Evolutionary conservation across 2,113 vertebrate genomes (phyloP).

Genomic region (Psittacula cyanocephala): DNA sequence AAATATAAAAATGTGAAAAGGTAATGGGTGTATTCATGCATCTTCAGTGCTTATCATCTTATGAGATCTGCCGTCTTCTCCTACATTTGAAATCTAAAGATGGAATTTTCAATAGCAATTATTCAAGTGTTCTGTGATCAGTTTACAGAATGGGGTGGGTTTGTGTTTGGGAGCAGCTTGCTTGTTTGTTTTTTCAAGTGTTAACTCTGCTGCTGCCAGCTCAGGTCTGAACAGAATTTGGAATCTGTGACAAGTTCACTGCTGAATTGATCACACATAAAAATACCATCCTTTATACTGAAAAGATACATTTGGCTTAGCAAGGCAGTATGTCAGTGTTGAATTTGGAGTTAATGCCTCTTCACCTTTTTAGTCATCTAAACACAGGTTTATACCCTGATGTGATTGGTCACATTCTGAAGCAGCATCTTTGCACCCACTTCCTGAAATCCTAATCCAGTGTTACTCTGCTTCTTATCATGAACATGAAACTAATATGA

Average conservation of each 20-base stretch:
- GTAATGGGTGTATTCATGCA: not conserved
- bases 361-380: not conserved
- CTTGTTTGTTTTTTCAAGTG: not conserved
- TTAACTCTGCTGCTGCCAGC: not conserved
- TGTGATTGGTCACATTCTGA: not conserved
- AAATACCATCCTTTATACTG: not conserved
- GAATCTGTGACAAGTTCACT: not conserved
- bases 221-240: not conserved
- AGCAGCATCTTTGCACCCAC: not conserved
- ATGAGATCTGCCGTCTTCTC: not conserved
- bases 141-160: rapidly evolving
- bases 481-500: not conserved
- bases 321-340: not conserved
- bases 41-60: not conserved
- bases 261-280: not conserved
- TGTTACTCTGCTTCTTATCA: not conserved
- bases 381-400: not conserved
- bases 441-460: not conserved
- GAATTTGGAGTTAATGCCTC: not conserved
- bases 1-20: not conserved
- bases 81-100: not conserved
- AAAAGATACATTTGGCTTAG: not conserved
- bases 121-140: not conserved
- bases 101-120: not conserved
- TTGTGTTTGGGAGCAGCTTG: not conserved